Conservation (phyloP, 2,797 vertebrate genomes). For the Clarias platycephalus region DNA sequence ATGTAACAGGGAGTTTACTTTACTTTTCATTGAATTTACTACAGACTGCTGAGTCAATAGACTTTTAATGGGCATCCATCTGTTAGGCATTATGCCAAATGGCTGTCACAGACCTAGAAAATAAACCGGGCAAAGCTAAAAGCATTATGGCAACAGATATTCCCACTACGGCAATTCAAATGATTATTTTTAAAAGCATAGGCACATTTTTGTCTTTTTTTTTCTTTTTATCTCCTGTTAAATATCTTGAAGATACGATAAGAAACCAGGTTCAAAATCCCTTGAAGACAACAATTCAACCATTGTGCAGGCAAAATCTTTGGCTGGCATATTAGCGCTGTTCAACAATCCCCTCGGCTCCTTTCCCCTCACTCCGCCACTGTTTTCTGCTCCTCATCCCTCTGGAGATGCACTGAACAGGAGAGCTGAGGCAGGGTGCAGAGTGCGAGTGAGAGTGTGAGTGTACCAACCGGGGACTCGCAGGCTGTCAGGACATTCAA, state of each 20-base stretch:
- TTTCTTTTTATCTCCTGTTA: background rate
- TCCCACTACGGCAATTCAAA: background rate
- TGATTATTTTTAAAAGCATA: slow-evolving; percentile 14
- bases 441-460: slow-evolving; percentile 10
- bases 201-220: background rate
- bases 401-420: slow-evolving; percentile 26
- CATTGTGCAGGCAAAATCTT: background rate
- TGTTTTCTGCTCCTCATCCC: background rate
- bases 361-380: background rate
- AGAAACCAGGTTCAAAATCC: background rate
- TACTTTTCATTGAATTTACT: slow-evolving; percentile 32
- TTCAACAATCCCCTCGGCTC: background rate
- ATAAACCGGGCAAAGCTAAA: background rate
- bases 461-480: slow-evolving; percentile 19
- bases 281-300: background rate
- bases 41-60: slow-evolving; percentile 39
- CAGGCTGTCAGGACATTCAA: slow-evolving; percentile 50
- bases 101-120: slow-evolving; percentile 37
- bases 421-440: slow-evolving; percentile 3
- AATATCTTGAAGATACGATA: background rate
- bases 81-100: slow-evolving; percentile 46
- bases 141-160: slow-evolving; percentile 11
- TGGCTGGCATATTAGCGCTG: slow-evolving; percentile 11
- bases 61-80: slow-evolving; percentile 46
- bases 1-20: slow-evolving; percentile 7